phyloP scores from a whole-genome alignment of 2,888 invertebrate genomes.

The Teleogryllus oceanicus region DNA sequence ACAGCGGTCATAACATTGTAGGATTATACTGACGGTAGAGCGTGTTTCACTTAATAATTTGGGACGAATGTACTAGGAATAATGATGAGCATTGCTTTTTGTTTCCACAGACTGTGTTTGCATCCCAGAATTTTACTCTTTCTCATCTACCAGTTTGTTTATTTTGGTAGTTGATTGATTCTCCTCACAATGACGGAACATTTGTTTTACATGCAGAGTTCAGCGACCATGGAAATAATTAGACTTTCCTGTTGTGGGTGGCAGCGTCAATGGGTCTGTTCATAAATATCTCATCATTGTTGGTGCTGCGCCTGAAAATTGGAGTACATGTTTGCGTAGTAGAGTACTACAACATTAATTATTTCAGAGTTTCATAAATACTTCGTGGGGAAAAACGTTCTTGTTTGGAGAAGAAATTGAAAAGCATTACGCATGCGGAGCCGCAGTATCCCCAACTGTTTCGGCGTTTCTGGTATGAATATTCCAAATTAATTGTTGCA shows the following conservation, averaged over 20 bases:
- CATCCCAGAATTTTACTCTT: background rate
- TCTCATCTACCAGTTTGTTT: background rate
- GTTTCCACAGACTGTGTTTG: background rate
- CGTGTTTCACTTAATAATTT: background rate
- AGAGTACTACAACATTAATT: background rate
- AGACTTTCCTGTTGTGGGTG: conserved; percentile 12
- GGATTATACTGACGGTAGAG: background rate
- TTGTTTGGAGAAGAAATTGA: too few species aligned
- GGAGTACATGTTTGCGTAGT: conserved; percentile 18
- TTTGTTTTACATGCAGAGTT: conserved; percentile 18
- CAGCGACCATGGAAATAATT: conserved; percentile 6
- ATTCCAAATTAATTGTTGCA: too few species aligned
- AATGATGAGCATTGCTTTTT: background rate
- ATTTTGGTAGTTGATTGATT: background rate
- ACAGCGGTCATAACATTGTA: background rate
- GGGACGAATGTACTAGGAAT: background rate
- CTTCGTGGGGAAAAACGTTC: background rate
- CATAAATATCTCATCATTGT: conserved; percentile 18
- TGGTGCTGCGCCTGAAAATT: background rate
- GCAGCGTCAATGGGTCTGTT: background rate
- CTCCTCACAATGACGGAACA: conserved; percentile 4
- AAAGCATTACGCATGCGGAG: too few species aligned
- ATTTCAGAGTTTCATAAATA: conserved; percentile 9
- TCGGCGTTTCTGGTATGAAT: too few species aligned
- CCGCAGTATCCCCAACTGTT: too few species aligned